Evolutionary conservation across 53 echinoderm and acorn worm genomes (phyloP).

Genomic region (Temnopleurus reevesii): DNA sequence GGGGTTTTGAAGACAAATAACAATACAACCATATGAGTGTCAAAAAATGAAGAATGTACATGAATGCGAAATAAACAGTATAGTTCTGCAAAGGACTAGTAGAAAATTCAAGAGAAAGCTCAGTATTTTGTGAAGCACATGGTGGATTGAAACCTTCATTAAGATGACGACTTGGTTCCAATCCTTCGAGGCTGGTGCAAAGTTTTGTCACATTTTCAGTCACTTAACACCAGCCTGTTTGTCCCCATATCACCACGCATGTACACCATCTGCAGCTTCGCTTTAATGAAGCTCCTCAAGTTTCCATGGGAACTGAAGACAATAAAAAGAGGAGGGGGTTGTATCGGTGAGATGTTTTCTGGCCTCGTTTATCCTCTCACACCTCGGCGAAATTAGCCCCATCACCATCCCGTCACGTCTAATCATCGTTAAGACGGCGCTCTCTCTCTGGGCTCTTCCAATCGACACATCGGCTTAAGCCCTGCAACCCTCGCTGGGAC

Average conservation of each 20-base stretch:
- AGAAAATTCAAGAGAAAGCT: too few relatives aligned
- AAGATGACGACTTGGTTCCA: conserved; percentile 7
- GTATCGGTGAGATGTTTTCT: not conserved
- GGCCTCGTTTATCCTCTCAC: conserved; percentile 34
- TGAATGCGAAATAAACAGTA: too few relatives aligned
- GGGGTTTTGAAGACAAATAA: too few relatives aligned
- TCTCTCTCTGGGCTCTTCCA: conserved; percentile 9
- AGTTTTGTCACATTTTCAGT: conserved; percentile 43
- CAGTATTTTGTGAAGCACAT: too few relatives aligned
- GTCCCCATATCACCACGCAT: conserved; percentile 32
- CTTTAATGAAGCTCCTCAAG: conserved; percentile 27
- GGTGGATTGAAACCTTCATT: not conserved
- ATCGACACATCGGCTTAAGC: not conserved
- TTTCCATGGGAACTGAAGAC: not conserved
- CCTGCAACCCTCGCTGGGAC: not conserved
- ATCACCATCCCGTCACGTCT: conserved; percentile 36
- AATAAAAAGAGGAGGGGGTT: not conserved
- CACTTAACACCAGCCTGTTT: conserved; percentile 26
- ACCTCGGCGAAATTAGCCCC: conserved; percentile 29
- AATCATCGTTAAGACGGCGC: conserved; percentile 26
- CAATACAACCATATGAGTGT: too few relatives aligned
- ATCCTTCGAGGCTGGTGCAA: conserved; percentile 22
- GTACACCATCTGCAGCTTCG: conserved; percentile 31
- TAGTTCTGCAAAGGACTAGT: too few relatives aligned
- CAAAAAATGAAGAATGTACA: too few relatives aligned